Evolutionary conservation across 2,113 vertebrate genomes (phyloP), one percentile per base, ranked within the genome.

Genomic region (Oceanodroma tethys): DNA sequence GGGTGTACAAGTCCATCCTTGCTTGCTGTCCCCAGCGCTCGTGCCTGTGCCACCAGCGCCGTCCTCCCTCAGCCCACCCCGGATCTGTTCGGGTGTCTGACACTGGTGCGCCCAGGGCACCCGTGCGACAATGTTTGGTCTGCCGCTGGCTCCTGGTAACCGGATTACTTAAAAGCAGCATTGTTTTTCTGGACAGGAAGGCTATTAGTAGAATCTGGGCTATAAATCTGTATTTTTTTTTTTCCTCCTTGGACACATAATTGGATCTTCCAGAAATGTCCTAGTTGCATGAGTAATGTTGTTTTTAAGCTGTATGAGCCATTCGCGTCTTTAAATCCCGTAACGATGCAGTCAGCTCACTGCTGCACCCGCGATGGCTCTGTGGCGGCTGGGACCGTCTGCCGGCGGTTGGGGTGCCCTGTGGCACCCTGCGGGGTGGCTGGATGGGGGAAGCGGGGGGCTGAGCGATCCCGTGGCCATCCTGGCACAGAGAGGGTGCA

Each of bases 331-430:
- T 16, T 59, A 15, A 82, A 36, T 66, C 38, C 71, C 29, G 0
- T 22, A 73, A 38, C 0, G 3, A 14, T 3, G 32, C 90, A 34
- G 59, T 14, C 59, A 43, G 79, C 45, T 81, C 1, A 4, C 15
- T 0, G 4, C 50, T 47, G 55, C 6, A 1, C 86, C 52, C 4
- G 4, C 0, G 2, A 6, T 4, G 38, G 59, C 60, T 25, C 52
- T 3, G 2, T 20, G 26, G 75, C 55, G 55, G 45, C 56, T 0
- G 0, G 34, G 45, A n/a, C 66, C 0, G 0, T 21, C 47, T 52
- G 76, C 42, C 0, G 2, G 7, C 32, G 36, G 13, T 20, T 26
- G 76, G 50, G 66, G 30, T 86, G 65, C 42, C 75, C 63, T n/a
- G 40, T 50, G 70, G n/a, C 74, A 76, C 70, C 71, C 30, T 30